Conservation (phyloP, 2,113 vertebrate species). For the Chloropsis cyanopogon region DNA sequence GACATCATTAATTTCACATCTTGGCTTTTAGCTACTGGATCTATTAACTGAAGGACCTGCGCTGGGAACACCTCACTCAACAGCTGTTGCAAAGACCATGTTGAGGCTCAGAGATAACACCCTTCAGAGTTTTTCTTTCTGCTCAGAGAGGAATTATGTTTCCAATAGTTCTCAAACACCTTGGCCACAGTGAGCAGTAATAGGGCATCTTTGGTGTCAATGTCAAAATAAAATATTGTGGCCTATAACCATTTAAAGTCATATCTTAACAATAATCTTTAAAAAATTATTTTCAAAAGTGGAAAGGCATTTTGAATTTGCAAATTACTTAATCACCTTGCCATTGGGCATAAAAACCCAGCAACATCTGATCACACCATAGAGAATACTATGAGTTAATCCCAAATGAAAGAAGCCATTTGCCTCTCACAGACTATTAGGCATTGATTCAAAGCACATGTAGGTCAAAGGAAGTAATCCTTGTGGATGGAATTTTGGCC, state of each 20-base stretch:
- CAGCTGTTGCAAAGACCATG: background rate
- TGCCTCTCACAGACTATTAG: constrained; percentile 48
- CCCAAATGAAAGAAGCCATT: constrained; percentile 38
- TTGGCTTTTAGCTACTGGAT: background rate
- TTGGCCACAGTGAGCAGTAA: background rate
- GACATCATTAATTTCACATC: background rate
- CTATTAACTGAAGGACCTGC: background rate
- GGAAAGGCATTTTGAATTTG: background rate
- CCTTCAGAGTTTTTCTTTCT: background rate
- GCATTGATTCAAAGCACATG: constrained; percentile 48
- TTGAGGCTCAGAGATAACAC: background rate
- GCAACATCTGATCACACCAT: background rate
- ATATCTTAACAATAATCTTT: background rate
- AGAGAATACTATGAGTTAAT: constrained; percentile 29
- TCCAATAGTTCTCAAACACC: background rate
- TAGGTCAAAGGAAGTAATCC: constrained; percentile 61
- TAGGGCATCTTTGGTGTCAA: background rate
- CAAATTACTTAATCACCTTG: constrained; percentile 1
- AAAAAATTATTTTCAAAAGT: rapidly evolving
- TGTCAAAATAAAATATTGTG: background rate
- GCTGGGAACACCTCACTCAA: background rate
- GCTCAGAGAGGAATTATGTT: background rate
- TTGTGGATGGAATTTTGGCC: constrained; percentile 35
- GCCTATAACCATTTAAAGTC: background rate
- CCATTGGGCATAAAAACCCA: background rate